phyloP scores from a whole-genome alignment of 2,888 invertebrate species.

The Azorinus chamasolen region DNA sequence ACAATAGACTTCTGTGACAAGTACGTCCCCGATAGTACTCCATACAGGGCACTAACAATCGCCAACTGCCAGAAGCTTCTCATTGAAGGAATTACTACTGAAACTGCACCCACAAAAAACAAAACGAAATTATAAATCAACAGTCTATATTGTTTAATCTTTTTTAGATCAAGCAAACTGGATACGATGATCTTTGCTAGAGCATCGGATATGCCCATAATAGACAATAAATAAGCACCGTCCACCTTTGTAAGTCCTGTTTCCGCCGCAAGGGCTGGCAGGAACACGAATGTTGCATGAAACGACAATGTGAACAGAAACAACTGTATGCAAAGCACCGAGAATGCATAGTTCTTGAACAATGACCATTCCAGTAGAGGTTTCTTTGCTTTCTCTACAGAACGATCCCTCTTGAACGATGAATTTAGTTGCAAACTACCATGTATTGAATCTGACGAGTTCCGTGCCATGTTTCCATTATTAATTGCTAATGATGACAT shows the following conservation, averaged over 20 bases:
- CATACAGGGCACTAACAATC: conserved; percentile 69
- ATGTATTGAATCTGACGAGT: no score
- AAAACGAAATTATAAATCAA: conserved; percentile 72
- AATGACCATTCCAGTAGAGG: no score
- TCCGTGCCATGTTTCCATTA: no score
- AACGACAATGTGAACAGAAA: conserved; percentile 68
- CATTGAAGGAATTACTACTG: conserved; percentile 69
- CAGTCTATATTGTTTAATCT: conserved; percentile 68
- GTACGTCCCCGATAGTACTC: conserved; percentile 75
- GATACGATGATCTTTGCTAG: conserved; percentile 70
- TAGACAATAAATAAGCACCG: conserved; percentile 73
- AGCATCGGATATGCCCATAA: conserved; percentile 74
- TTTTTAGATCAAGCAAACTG: conserved; percentile 67
- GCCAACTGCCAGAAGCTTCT: conserved; percentile 59
- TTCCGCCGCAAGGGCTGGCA: conserved; percentile 74
- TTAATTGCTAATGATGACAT: no score
- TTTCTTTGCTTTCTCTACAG: no score
- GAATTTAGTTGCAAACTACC: no score
- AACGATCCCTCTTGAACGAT: no score
- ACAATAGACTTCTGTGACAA: conserved; percentile 81
- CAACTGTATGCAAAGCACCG: conserved; percentile 67
- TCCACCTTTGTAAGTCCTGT: conserved; percentile 64
- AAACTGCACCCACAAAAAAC: conserved; percentile 67
- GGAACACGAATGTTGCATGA: conserved; percentile 74
- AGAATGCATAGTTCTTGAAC: no score